Evolutionary conservation across 2,797 vertebrate species (phyloP).

Genomic region (Gallinago stenura): DNA sequence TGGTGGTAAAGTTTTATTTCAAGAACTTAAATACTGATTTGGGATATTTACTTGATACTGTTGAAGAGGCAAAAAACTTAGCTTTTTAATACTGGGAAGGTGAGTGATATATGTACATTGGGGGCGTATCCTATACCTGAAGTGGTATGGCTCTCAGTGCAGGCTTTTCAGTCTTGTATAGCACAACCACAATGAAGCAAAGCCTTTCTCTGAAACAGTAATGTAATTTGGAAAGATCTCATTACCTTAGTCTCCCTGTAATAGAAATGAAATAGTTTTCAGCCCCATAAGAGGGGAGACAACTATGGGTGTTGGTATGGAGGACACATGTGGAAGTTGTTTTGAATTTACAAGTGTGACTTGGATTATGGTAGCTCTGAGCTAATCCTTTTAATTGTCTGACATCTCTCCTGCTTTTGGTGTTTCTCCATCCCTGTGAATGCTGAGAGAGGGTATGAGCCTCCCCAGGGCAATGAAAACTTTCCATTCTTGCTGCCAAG

Average conservation of each 20-base stretch:
- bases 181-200: not conserved
- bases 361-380: constrained; percentile 50
- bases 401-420: constrained; percentile 45
- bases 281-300: not conserved
- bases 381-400: constrained; percentile 35
- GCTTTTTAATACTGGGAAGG: not conserved
- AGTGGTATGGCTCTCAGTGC: not conserved
- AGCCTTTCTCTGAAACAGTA: not conserved
- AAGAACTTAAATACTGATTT: not conserved
- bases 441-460: constrained; percentile 3
- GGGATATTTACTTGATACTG: not conserved
- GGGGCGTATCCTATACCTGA: not conserved
- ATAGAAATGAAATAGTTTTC: not conserved
- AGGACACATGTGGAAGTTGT: constrained; percentile 32
- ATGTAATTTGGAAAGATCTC: constrained; percentile 11
- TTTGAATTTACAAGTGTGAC: constrained; percentile 45
- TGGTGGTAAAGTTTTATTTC: not conserved
- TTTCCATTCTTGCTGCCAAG: constrained; percentile 77
- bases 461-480: constrained; percentile 59
- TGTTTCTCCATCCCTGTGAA: constrained; percentile 24
- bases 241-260: not conserved
- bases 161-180: not conserved
- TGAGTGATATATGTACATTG: not conserved
- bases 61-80: not conserved
- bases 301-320: constrained; percentile 2